Base-by-base conservation (phyloP, 2,888 invertebrate genomes). In the Parnassius glacialis region DNA sequence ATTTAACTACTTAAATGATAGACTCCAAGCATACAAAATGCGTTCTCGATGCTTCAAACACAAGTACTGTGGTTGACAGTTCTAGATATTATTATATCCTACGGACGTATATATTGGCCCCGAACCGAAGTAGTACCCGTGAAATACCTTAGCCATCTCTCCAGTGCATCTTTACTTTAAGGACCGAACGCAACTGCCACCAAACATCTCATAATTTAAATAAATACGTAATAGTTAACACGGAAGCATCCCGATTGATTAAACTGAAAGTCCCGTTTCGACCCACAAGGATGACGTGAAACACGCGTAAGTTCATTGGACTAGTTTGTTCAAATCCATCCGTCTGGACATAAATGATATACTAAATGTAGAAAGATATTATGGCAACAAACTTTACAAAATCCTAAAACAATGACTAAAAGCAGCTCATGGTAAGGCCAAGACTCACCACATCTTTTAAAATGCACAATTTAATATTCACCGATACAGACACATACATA, bases 341-440 rank as follows among this genome's bases (percentile, higher is more conserved):
- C 84, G 80, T 84, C 79, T 86, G 87, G 89, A 90, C 87, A 86
- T 85, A 80, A 83, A 84, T 86, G 87, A n/a, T 88, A 89, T 87
- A 88, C 87, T 90, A 89, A 54, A 88, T 84, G 87, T 90, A 90
- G 86, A 90, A 90, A 88, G 89, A 89, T 90, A 90, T 90, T 90
- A 91, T 91, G 90, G 90, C 90, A 91, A 91, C 90, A 89, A 90
- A 91, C 90, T 90, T 90, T 89, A 90, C 89, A 90, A 89, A 88
- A 85, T 84, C 87, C 89, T 90, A 90, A 91, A 91, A 90, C 90
- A 90, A 90, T 90, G 90, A 91, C 90, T 91, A 91, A 90, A 91
- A 91, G 90, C 90, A 83, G 87, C 83, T 80, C 83, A 83, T 79
- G 88, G 81, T 79, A 77, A 85, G 85, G 81, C 85, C 84, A 80